phyloP scores from a whole-genome alignment of 2,113 vertebrate species.

The Pseudopodoces humilis region DNA sequence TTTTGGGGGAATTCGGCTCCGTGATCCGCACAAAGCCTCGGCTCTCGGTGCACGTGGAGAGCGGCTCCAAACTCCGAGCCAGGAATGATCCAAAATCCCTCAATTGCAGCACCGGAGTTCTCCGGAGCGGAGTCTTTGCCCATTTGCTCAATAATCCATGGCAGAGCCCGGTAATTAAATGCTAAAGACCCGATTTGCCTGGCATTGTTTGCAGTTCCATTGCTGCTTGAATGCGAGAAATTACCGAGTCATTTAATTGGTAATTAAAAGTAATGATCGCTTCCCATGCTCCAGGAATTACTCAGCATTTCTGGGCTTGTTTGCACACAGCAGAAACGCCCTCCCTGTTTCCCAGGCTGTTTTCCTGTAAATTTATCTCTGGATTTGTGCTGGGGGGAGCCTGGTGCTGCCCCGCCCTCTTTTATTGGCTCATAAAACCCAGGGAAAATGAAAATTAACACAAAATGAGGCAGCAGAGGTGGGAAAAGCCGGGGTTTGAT shows the following conservation, averaged over 20 bases:
- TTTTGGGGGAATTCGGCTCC: neutral
- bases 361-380: neutral
- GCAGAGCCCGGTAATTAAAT: constrained; percentile 44
- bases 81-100: neutral
- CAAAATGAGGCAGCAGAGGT: accelerated
- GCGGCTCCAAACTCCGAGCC: neutral
- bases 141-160: constrained; percentile 42
- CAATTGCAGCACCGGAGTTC: neutral
- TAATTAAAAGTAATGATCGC: constrained; percentile 44
- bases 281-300: neutral
- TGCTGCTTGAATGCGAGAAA: constrained; percentile 12
- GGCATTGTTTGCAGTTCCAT: constrained; percentile 13
- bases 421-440: neutral
- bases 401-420: too few species aligned
- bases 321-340: neutral
- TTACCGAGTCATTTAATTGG: constrained; percentile 30
- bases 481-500: too few species aligned
- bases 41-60: too few species aligned
- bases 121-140: neutral
- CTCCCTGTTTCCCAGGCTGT: neutral
- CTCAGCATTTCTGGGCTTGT: constrained; percentile 19
- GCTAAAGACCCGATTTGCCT: constrained; percentile 18
- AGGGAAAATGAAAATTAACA: neutral
- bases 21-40: accelerated
- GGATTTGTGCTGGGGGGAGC: neutral